Conservation (phyloP, 2,888 invertebrate species). For the Drosophila subsilvestris region DNA sequence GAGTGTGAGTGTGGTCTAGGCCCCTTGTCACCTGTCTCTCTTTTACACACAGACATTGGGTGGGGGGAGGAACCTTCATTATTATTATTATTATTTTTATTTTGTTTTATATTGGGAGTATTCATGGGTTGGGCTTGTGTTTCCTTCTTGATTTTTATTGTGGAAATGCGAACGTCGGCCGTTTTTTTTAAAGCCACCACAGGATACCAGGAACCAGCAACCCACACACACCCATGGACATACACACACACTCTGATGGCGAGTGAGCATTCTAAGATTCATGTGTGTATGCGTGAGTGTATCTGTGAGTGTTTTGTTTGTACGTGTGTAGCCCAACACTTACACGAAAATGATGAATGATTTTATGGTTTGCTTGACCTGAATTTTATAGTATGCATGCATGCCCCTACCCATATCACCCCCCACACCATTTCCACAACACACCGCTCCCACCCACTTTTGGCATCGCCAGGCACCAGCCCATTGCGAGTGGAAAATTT, state of each 20-base stretch:
- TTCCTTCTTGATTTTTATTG: conserved; percentile 78
- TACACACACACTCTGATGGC: conserved; percentile 43
- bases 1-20: conserved; percentile 52
- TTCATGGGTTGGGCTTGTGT: conserved; percentile 23
- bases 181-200: conserved; percentile 77
- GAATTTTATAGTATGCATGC: conserved; percentile 80
- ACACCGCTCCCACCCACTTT: background rate
- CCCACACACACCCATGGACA: conserved; percentile 27
- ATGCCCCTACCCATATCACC: conserved; percentile 32
- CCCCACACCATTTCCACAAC: background rate
- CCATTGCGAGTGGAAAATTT: conserved; percentile 79
- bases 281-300: conserved; percentile 21
- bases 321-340: conserved; percentile 70
- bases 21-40: conserved; percentile 72
- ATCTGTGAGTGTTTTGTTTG: conserved; percentile 48
- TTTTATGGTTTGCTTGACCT: conserved; percentile 83
- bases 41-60: conserved; percentile 51
- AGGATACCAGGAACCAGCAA: conserved; percentile 48
- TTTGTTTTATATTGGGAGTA: conserved; percentile 63
- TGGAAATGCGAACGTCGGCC: conserved; percentile 79
- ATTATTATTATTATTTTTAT: conserved; percentile 70
- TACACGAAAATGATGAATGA: conserved; percentile 83
- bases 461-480: conserved; percentile 17
- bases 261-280: conserved; percentile 53
- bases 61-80: conserved; percentile 60